Evolutionary conservation across 2,113 vertebrate species (phyloP).

Genomic region (Collichthys lucidus): DNA sequence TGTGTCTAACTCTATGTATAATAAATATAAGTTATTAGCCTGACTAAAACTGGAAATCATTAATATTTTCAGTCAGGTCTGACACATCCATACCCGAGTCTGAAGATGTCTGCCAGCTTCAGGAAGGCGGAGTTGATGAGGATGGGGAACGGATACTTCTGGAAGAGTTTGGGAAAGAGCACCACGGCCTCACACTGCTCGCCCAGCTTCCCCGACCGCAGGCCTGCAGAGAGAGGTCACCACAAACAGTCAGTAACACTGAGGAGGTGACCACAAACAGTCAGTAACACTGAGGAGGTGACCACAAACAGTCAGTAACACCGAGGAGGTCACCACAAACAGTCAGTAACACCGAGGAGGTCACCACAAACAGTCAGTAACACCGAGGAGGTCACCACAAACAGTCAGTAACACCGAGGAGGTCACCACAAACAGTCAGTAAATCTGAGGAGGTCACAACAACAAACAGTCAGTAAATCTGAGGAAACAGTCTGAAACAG

Average conservation of each 20-base stretch:
- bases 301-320: no score
- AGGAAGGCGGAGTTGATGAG: constrained; percentile 98
- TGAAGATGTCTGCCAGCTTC: constrained; percentile 96
- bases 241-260: not conserved
- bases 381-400: no score
- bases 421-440: no score
- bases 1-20: not conserved
- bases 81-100: constrained; percentile 92
- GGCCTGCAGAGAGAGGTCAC: constrained; percentile 79
- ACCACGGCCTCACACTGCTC: constrained; percentile 98
- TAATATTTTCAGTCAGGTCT: not conserved
- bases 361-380: no score
- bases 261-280: no score
- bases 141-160: constrained; percentile 98
- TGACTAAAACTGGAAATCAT: not conserved
- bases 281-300: no score
- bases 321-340: no score
- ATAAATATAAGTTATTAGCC: not conserved
- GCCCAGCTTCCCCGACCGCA: constrained; percentile 94
- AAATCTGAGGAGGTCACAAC: no score
- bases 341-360: no score
- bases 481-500: no score
- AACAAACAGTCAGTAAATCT: no score
- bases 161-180: constrained; percentile 97
- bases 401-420: no score